Base-by-base conservation (phyloP, 2,888 invertebrate genomes). In the Hemistola chrysoprasaria region DNA sequence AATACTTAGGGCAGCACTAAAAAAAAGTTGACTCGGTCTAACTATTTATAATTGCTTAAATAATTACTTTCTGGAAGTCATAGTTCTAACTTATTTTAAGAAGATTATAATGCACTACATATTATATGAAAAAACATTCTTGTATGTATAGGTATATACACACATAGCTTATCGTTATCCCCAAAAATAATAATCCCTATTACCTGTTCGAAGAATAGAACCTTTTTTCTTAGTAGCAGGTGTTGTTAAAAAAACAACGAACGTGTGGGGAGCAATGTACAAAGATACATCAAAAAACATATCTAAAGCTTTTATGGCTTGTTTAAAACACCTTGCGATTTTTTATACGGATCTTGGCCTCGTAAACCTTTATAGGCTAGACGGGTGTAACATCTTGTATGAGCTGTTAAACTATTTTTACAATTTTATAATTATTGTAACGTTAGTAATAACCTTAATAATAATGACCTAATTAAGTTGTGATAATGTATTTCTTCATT, bases 141-240 rank as follows among this genome's bases (percentile, higher is more conserved):
- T 32, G 23, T 11, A n/a, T 11, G 11, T 8, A 4, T 32, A 3
- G 23, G 22, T 11, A 11, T 27, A 20, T 1, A 5, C 8, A n/a
- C 11, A 10, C 1, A 6, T 2, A 3, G 21, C 8, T 6, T 8
- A 6, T 22, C 20, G 16, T 21, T 24, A 46, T 41, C 46, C 20
- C 22, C 29, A 35, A 25, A 40, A 36, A 36, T 16, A 27, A 27
- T 63, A 61, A 54, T 58, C 39, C 51, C 40, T 50, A 42, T 11
- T 59, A 76, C 71, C 68, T 73, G 71, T 53, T 50, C 47, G 40
- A 45, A 49, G 40, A 41, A 40, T 40, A 38, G 25, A 7, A 6
- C 7, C 66, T 74, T 64, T 56, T n/a, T 54, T 36, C 40, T 47
- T 50, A 33, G 40, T 47, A 62, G 75, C 83, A 82, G 83, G 80